Percentiles rank a stretch among this genome's conserved stretches.
Conservation (phyloP, 2,797 vertebrate genomes). For the Acipenser ruthenus region DNA sequence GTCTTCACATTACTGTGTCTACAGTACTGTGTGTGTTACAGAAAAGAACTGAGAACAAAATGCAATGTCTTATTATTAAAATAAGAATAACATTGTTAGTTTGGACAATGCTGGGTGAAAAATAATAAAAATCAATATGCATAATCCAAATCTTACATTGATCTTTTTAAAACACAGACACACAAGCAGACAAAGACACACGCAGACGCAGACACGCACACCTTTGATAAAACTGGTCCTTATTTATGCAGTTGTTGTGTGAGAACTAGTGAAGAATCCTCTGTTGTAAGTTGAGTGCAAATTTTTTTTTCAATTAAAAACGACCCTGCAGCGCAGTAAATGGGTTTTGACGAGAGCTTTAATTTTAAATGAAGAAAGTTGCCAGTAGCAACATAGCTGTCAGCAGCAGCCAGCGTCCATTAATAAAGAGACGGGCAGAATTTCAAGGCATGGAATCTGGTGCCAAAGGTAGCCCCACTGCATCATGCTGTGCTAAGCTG, state of each 20-base stretch:
- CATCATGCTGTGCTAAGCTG: conserved; percentile 70
- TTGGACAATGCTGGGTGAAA: too few species aligned
- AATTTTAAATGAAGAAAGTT: conserved; percentile 81
- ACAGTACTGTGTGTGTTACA: too few species aligned
- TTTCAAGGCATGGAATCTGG: conserved; percentile 25
- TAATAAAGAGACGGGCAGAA: conserved; percentile 59
- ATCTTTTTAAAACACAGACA: too few species aligned
- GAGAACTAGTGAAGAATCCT: too few species aligned
- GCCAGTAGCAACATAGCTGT: conserved; percentile 82
- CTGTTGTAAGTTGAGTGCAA: conserved; percentile 39
- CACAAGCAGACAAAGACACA: too few species aligned
- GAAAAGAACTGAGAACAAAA: conserved; percentile 41
- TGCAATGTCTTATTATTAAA: conserved; percentile 36
- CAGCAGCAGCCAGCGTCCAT: conserved; percentile 70
- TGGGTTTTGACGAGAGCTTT: conserved; percentile 77
- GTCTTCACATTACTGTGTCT: too few species aligned
- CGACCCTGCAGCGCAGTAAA: conserved; percentile 65
- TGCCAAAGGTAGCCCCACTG: conserved; percentile 60
- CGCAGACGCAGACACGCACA: too few species aligned
- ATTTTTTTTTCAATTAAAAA: conserved; percentile 17
- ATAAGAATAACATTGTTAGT: too few species aligned
- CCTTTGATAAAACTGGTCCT: too few species aligned
- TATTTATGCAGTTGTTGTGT: too few species aligned
- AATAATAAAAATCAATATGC: too few species aligned
- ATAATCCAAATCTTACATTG: too few species aligned